Evolutionary conservation across 2,113 vertebrate genomes (phyloP).

Genomic region (Macaca mulatta): DNA sequence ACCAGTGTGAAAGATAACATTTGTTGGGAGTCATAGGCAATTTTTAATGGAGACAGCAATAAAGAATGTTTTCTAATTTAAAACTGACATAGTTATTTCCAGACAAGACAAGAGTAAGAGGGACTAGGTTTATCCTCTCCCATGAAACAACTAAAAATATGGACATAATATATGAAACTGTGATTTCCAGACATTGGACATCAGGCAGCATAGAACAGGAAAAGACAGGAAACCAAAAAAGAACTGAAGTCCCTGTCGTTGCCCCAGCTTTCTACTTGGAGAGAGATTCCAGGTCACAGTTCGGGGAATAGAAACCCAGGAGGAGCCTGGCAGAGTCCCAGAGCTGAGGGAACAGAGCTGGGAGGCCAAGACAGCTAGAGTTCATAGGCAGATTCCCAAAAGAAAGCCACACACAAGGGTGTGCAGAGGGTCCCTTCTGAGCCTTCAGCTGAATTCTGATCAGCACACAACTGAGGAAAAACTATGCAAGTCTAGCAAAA

Average conservation of each 20-base stretch:
- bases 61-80: neutral
- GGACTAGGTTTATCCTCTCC: neutral
- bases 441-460: neutral
- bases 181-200: neutral
- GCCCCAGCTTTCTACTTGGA: neutral
- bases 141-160: neutral
- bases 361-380: neutral
- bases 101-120: neutral
- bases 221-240: neutral
- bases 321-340: too few relatives aligned
- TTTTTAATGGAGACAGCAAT: neutral
- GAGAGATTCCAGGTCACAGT: neutral
- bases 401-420: neutral
- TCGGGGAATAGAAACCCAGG: neutral
- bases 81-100: neutral
- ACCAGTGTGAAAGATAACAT: neutral
- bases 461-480: neutral
- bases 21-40: neutral
- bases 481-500: neutral
- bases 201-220: neutral
- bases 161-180: neutral
- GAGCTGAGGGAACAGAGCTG: neutral
- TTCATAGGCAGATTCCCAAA: neutral
- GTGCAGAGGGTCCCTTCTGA: neutral
- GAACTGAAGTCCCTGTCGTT: neutral